phyloP scores from a whole-genome alignment of 2,888 invertebrate genomes.

The Spisula solida region DNA sequence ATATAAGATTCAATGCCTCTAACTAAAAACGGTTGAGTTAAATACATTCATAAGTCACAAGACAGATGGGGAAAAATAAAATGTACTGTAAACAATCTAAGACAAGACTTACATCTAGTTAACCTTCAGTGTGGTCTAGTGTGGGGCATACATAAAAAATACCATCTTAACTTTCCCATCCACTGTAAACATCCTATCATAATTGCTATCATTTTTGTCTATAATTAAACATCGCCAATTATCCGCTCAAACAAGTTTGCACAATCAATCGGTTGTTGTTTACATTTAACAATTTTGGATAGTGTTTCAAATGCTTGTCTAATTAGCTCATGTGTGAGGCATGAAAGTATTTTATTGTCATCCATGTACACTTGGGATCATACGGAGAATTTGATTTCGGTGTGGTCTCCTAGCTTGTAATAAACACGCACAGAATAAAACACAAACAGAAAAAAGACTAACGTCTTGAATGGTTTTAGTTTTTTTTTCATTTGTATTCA shows the following conservation, averaged over 20 bases:
- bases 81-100: no score
- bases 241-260: neutral
- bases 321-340: constrained; percentile 23
- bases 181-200: constrained; percentile 4
- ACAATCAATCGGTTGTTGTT: constrained; percentile 23
- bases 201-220: constrained; percentile 25
- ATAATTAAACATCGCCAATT: constrained; percentile 39
- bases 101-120: neutral
- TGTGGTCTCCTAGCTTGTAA: no score
- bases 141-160: neutral
- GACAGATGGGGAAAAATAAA: no score
- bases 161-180: constrained; percentile 13
- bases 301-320: neutral
- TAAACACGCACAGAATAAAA: no score
- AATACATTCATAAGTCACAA: no score
- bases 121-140: constrained; percentile 3
- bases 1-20: no score
- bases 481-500: no score
- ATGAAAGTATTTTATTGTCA: constrained; percentile 16
- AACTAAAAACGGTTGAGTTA: no score
- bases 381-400: no score
- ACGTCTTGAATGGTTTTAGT: no score
- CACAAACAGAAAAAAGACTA: no score
- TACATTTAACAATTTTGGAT: constrained; percentile 7
- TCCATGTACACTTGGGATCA: neutral